phyloP scores from a whole-genome alignment of 23 tunicate species.

The Ascidia mentula region DNA sequence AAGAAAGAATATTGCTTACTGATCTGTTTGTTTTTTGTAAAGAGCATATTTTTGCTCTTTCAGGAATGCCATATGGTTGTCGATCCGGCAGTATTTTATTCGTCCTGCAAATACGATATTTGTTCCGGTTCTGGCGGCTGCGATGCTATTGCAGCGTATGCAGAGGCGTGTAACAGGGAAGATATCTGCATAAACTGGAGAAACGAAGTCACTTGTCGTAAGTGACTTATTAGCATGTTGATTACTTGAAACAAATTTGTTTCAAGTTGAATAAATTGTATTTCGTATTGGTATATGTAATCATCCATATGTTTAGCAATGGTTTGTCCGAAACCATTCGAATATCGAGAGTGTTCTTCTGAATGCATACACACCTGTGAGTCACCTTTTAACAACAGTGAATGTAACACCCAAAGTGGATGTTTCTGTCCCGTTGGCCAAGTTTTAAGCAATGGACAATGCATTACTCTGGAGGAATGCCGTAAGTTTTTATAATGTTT shows the following conservation, averaged over 20 bases:
- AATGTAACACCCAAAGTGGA: constrained; percentile 2
- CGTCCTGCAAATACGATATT: constrained; percentile 15
- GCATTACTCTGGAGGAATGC: constrained; percentile 7
- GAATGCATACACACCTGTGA: neutral
- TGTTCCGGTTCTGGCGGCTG: constrained; percentile 26
- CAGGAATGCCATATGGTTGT: constrained; percentile 25
- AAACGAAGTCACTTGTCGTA: constrained; percentile 16
- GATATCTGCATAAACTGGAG: constrained; percentile 24
- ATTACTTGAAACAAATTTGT: too few species aligned
- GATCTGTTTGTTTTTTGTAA: too few species aligned
- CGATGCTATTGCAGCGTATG: constrained; percentile 34
- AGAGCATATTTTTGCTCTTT: too few species aligned
- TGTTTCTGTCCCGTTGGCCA: constrained; percentile 17
- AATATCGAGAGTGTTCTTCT: constrained; percentile 3
- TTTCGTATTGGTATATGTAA: neutral
- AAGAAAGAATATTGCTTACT: too few species aligned
- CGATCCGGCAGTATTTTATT: neutral
- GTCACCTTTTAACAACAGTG: neutral
- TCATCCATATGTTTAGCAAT: neutral
- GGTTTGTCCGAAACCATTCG: neutral
- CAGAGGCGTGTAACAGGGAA: constrained; percentile 13
- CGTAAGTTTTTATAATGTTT: constrained; percentile 5
- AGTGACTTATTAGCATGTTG: too few species aligned
- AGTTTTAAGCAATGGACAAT: constrained; percentile 1
- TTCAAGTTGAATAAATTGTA: too few species aligned